Base-by-base conservation (phyloP, 1,140 invertebrate species). In the Brachionus rubens region DNA sequence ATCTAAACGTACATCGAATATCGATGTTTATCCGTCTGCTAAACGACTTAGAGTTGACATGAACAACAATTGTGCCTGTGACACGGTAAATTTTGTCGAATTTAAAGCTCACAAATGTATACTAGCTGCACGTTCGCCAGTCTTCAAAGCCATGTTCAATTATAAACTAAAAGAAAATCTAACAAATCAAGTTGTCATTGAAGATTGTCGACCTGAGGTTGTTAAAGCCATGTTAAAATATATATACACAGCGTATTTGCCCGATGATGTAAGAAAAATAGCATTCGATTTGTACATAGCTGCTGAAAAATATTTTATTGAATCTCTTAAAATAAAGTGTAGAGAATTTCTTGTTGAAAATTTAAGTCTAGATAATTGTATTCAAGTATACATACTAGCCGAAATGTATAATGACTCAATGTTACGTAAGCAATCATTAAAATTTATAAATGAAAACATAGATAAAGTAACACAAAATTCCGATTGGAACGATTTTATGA, bases 101-200 rank as follows among this genome's bases (percentile, higher is more conserved):
- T 62, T 85, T 9, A 62, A 68, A n/a, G 82, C 78, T 40, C 83
- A 84, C 65, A 81, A 80, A 47, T 76, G 78, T 19, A 79, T 84
- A 12, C 65, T 84, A 12, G 78, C 80, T 0, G 80, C 83, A 30
- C 79, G 83, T 7, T 84, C 82, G 19, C 81, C 80, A 9, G 81
- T 85, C 9, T 84, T 84, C 67, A 54, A 70, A 12, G 81, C 80
- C 10, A 85, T 85, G 82, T 78, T 84, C 16, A 78, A 79, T 33
- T 75, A 78, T 14, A 78, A 81, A 26, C 59, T 68, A 16, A 24
- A 48, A 9, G 79, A 80, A 43, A 77, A 77, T 19, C 40, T 21
- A 7, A 41, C 76, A 3, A 76, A 78, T 19, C 10, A 41, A 4
- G 33, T 80, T 12, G 16, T 50, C 1, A 79, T 80, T 40, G 48